phyloP scores from a whole-genome alignment of 2,113 vertebrate genomes.

The Grantiella picta region DNA sequence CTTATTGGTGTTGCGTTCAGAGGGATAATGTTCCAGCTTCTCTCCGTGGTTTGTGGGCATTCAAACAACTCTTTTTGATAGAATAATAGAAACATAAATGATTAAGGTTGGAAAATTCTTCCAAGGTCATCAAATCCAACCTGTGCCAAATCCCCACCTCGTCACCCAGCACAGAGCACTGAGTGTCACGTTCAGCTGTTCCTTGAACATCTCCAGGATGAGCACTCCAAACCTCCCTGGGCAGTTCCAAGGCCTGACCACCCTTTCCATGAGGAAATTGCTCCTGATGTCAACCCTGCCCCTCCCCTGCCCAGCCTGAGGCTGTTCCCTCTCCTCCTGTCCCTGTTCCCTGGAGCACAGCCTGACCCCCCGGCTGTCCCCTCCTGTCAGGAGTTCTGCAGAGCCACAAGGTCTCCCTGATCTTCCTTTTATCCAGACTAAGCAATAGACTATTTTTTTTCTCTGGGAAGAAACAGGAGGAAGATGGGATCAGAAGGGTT shows the following conservation, averaged over 20 bases:
- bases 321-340: not conserved
- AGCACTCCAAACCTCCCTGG: not conserved
- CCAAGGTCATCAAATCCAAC: fast-evolving
- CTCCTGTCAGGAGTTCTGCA: not conserved
- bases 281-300: fast-evolving
- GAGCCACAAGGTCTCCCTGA: not conserved
- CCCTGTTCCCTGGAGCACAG: not conserved
- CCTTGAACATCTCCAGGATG: not conserved
- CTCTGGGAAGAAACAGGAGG: not conserved
- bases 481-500: not conserved
- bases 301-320: fast-evolving
- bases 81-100: not conserved
- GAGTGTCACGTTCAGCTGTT: fast-evolving
- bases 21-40: not conserved
- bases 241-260: fast-evolving
- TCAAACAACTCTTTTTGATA: not conserved
- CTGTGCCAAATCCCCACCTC: fast-evolving
- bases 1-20: not conserved
- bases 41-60: not conserved
- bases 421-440: not conserved
- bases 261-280: fast-evolving
- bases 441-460: not conserved
- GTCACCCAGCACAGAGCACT: not conserved
- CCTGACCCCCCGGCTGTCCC: not conserved
- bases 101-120: not conserved